phyloP scores from a whole-genome alignment of 2,888 invertebrate genomes.

The Nesidiocoris tenuis region DNA sequence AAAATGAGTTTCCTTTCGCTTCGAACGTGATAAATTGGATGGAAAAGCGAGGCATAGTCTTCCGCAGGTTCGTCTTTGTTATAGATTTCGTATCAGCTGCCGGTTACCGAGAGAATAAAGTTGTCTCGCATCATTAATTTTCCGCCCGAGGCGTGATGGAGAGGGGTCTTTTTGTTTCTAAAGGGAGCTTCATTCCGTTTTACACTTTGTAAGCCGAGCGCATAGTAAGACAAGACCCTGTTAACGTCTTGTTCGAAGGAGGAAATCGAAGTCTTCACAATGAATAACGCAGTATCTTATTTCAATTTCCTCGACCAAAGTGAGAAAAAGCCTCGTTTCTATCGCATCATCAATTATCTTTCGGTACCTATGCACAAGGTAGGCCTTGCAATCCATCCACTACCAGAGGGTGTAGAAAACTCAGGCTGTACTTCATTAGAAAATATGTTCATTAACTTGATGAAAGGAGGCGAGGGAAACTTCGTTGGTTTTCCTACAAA shows the following conservation, averaged over 20 bases:
- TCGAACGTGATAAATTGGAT: constrained; percentile 25
- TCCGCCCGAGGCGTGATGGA: neutral
- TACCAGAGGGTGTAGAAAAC: too few species aligned
- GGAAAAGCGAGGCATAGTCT: constrained; percentile 20
- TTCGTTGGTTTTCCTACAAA: too few species aligned
- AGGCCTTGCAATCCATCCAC: too few species aligned
- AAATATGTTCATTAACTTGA: too few species aligned
- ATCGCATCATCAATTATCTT: too few species aligned
- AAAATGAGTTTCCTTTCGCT: constrained; percentile 30
- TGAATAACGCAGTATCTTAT: neutral
- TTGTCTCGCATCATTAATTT: neutral
- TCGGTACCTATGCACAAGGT: too few species aligned
- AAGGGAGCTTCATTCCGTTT: neutral
- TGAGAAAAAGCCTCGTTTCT: neutral
- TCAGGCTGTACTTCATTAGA: too few species aligned
- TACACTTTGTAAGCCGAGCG: neutral
- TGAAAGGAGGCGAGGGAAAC: too few species aligned
- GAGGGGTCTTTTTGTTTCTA: neutral
- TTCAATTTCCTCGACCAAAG: neutral
- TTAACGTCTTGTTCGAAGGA: neutral
- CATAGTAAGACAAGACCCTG: neutral
- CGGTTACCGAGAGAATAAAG: neutral
- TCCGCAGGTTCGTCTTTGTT: constrained; percentile 23
- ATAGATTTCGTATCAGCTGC: constrained; percentile 12
- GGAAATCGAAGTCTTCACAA: neutral